These are phyloP conservation scores for Gobio gobio DNA, from an alignment of 2,113 vertebrate species.

Conservation along the genomic window DNA sequence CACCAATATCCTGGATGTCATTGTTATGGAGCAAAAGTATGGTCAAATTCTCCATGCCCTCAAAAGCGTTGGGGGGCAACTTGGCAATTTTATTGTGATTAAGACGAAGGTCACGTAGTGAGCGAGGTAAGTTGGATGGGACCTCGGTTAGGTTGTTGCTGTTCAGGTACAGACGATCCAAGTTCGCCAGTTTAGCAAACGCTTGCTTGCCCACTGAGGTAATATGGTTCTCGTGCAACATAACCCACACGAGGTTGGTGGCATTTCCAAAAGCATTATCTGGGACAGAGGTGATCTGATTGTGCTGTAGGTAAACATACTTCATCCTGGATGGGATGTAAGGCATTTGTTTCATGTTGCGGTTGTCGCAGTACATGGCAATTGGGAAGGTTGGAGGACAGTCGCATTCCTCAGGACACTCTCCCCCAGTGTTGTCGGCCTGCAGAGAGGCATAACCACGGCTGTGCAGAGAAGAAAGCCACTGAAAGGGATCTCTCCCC, in stretches of 20 bases:
- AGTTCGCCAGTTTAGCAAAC: constrained; percentile 81
- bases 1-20: constrained; percentile 83
- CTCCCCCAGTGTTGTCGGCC: constrained; percentile 66
- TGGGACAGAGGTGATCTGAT: constrained; percentile 84
- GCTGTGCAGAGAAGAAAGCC: constrained; percentile 80
- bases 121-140: constrained; percentile 84
- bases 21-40: constrained; percentile 90
- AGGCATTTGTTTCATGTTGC: constrained; percentile 86
- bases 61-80: constrained; percentile 80
- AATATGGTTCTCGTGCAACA: constrained; percentile 91
- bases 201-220: constrained; percentile 82
- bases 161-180: constrained; percentile 91
- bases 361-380: constrained; percentile 93
- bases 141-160: constrained; percentile 91
- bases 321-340: constrained; percentile 89
- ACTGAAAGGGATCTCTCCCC: constrained; percentile 79
- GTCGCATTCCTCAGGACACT: constrained; percentile 90
- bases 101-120: constrained; percentile 87
- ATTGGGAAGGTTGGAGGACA: constrained; percentile 90
- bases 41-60: constrained; percentile 91
- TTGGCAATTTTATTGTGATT: constrained; percentile 86
- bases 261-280: constrained; percentile 88
- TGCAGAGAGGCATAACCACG: constrained; percentile 59
- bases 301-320: constrained; percentile 95
- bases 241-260: constrained; percentile 89